Evolutionary conservation across 2,797 vertebrate species (phyloP), one percentile per base, ranked within the genome.

Genomic region (Silurus aristotelis): DNA sequence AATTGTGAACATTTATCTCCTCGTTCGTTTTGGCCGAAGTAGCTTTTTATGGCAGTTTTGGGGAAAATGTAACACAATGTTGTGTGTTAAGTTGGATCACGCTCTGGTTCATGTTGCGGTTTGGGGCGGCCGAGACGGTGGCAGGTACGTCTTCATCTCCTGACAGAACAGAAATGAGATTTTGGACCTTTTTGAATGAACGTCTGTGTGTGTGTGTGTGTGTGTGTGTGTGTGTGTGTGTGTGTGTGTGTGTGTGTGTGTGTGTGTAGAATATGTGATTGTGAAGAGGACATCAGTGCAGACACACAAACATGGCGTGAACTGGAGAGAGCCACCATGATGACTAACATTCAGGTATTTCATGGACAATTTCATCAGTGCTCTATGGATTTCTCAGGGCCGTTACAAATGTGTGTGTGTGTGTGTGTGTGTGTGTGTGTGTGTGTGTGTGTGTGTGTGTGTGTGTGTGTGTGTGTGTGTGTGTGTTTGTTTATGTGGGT

Each of bases 31-130:
- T 25, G 15, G 6, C 56, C 5, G 13, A 31, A 77, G 3, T 2
- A 31, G 25, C 6, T 5, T 10, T 52, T 78, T 60, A 64, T n/a
- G 55, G 22, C 27, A 6, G 27, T 17, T 56, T 77, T 20, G 52
- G 3, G 6, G 5, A 27, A 55, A 14, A 79, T 1, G 27, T 63
- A 63, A 25, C 14, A 52, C 15, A 43, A 17, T 77, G 5, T 38
- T 66, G 15, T 25, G 61, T 85, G 38, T 91, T 88, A 89, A 96
- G 95, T 20, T 95, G 87, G 87, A 56, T 84, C 89, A 1, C 19
- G 90, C 92, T 58, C 90, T 96, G 84, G 91, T 95, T 84, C 93
- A 94, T 80, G 91, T 93, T 17, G 90, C 87, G 9, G 92, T 95
- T 64, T 96, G 94, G 94, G 91, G 90, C 38, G 78, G 86, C 77